Evolutionary conservation across 2,113 vertebrate species (phyloP), one percentile per base, ranked within the genome.

Genomic region (Grantiella picta): DNA sequence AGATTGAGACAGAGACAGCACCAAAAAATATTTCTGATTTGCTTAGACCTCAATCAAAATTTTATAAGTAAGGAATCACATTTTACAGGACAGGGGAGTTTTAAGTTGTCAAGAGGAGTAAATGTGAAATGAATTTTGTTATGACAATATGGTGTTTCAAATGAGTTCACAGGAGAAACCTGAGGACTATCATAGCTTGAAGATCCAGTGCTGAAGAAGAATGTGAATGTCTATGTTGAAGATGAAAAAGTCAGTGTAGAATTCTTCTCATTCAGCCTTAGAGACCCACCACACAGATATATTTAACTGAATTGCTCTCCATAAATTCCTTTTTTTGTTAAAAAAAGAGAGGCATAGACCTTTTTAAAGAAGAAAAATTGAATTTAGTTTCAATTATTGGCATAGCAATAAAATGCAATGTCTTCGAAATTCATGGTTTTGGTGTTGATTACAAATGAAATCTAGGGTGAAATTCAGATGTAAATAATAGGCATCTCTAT

Each of bases 101-200:
- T 28, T 15, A 90, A 29, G 5, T 52, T 77, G 71, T 54, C 35
- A 75, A 65, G 50, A 64, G 18, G 7, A 84, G 3, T 5, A 14
- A 5, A 10, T 33, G 6, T 24, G 10, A 65, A 56, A 70, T 57
- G 0, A 71, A 49, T n/a, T 70, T 2, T 25, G 7, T 61, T 56
- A 61, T 47, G 17, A 47, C 5, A 66, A 45, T 40, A 49, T 7
- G 38, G 13, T 38, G 10, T 36, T 90, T 87, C 0, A 0, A 42
- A 69, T 25, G 10, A 72, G 4, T 69, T 83, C 29, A 35, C 23
- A 13, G 28, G 33, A 77, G 53, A 77, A 64, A 59, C 13, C 5
- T 60, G 10, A 0, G 0, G 33, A n/a, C 5, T 59, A 21, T 10
- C 15, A 16, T 75, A 69, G 23, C 16, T 77, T 72, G 27, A 81